A percentile compares a stretch with the other conserved stretches of the same genome.
phyloP scores from a whole-genome alignment of 2,888 invertebrate genomes.

The Agrotis segetum region DNA sequence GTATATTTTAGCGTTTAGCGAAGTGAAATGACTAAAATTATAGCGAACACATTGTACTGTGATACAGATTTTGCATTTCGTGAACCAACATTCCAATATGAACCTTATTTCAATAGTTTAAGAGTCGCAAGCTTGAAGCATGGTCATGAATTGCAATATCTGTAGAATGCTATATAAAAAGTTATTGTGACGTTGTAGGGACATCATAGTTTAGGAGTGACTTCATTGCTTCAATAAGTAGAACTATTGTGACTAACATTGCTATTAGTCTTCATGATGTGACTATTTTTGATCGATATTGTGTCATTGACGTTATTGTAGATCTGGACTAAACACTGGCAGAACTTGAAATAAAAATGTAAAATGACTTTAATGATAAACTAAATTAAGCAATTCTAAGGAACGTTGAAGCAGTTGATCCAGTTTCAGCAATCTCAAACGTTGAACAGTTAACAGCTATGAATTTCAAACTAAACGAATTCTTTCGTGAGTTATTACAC shows the following conservation, averaged over 20 bases:
- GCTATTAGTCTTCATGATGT: not conserved
- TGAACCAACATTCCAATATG: not conserved
- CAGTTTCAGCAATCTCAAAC: not conserved
- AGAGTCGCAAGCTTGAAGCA: not conserved
- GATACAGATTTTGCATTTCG: conserved; percentile 32
- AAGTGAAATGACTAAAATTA: conserved; percentile 69
- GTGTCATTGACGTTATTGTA: not conserved
- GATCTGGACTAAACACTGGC: conserved; percentile 2
- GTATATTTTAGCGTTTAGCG: conserved; percentile 64
- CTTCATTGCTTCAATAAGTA: conserved; percentile 60
- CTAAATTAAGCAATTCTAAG: not conserved
- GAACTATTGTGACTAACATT: conserved; percentile 19
- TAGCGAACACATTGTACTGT: conserved; percentile 71
- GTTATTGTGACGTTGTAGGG: conserved; percentile 44
- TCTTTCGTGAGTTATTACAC: conserved; percentile 19
- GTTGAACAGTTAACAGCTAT: not conserved
- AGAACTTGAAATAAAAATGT: not conserved
- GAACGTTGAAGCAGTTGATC: not conserved
- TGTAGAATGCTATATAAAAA: conserved; percentile 58
- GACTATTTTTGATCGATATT: not conserved
- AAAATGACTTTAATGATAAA: not conserved
- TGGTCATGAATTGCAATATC: not conserved
- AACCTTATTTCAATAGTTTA: not conserved
- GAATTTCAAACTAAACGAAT: conserved; percentile 22
- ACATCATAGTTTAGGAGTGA: conserved; percentile 45